A percentile compares a stretch with the other conserved stretches of the same genome.
phyloP scores from a whole-genome alignment of 2,888 invertebrate species.

The Limnephilus lunatus region DNA sequence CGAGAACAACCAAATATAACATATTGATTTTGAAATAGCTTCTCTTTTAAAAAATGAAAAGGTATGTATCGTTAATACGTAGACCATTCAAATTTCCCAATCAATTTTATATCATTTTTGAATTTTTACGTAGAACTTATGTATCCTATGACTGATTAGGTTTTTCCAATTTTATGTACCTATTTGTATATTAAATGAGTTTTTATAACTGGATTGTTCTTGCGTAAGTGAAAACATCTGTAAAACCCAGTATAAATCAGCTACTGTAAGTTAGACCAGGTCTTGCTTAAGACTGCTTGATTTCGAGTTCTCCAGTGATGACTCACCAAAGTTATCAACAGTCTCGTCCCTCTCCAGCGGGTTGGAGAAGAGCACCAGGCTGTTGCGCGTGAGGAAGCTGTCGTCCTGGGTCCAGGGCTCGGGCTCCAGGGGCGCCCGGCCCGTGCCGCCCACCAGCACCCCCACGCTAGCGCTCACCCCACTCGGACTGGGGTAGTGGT shows the following conservation, averaged over 20 bases:
- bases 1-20: background rate
- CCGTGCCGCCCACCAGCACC: conserved; percentile 83
- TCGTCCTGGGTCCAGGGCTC: conserved; percentile 88
- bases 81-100: too few relatives aligned
- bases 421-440: conserved; percentile 80
- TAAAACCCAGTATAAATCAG: too few relatives aligned
- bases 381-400: conserved; percentile 74
- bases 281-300: background rate
- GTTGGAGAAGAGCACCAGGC: conserved; percentile 84
- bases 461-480: conserved; percentile 84
- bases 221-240: too few relatives aligned
- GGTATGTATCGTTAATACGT: too few relatives aligned
- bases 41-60: too few relatives aligned
- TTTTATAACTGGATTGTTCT: too few relatives aligned
- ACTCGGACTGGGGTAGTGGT: conserved; percentile 81
- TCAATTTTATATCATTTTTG: too few relatives aligned
- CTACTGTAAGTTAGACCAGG: background rate
- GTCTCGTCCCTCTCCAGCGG: conserved; percentile 90
- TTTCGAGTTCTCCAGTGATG: background rate
- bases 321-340: conserved; percentile 87
- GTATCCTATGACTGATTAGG: too few relatives aligned
- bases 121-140: too few relatives aligned
- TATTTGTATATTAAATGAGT: too few relatives aligned
- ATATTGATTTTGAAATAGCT: background rate
- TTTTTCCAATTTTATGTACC: too few relatives aligned